Evolutionary conservation across 2,888 invertebrate species (phyloP).

Genomic region (Rhagium mordax): DNA sequence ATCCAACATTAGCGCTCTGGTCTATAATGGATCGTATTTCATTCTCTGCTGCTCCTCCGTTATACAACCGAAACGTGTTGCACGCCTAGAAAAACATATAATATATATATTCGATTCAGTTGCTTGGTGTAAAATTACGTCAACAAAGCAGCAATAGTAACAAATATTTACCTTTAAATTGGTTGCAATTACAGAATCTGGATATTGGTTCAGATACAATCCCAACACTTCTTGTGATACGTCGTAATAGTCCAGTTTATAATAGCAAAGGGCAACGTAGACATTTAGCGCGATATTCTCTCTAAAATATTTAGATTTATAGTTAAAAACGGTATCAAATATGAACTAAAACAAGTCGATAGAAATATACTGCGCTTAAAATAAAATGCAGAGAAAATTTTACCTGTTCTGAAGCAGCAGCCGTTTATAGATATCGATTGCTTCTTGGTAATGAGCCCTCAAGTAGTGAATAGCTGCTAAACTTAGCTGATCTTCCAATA

Average conservation of each 20-base stretch:
- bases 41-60: slow-evolving; percentile 94
- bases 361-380: background rate
- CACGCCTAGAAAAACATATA: slow-evolving; percentile 74
- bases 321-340: no score
- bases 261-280: slow-evolving; percentile 97
- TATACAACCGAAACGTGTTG: slow-evolving; percentile 89
- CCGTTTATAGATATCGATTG: slow-evolving; percentile 97
- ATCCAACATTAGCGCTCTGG: slow-evolving; percentile 80
- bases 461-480: slow-evolving; percentile 97
- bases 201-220: slow-evolving; percentile 91
- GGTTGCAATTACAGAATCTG: slow-evolving; percentile 95
- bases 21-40: slow-evolving; percentile 87
- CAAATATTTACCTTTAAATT: slow-evolving; percentile 83
- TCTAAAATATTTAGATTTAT: slow-evolving; percentile 71
- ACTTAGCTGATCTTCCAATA: slow-evolving; percentile 95
- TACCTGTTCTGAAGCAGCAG: slow-evolving; percentile 93
- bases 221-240: slow-evolving; percentile 98
- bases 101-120: no score
- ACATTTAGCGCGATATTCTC: slow-evolving; percentile 95
- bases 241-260: slow-evolving; percentile 98
- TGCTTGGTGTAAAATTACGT: no score
- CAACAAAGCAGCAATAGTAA: background rate
- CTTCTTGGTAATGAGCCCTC: slow-evolving; percentile 97
- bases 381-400: slow-evolving; percentile 21
- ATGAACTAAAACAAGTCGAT: background rate